Percentiles rank a stretch among this genome's conserved stretches.
Evolutionary conservation across 2,888 invertebrate species (phyloP).

Genomic region (Netelia melanura): DNA sequence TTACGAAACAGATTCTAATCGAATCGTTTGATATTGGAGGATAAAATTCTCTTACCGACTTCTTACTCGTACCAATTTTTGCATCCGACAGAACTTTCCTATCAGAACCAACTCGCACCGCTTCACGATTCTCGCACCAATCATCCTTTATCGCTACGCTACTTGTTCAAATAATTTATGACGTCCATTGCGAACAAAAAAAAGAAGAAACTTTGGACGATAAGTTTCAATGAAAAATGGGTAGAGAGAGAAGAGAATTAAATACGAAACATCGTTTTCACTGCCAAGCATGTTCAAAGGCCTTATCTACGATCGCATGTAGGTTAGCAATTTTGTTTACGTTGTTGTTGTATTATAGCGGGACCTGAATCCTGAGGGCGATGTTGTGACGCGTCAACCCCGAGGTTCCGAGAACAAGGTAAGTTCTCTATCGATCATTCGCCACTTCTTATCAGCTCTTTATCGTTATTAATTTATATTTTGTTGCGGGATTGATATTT

Average conservation of each 20-base stretch:
- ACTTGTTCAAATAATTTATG: background rate
- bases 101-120: background rate
- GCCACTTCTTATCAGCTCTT: constrained; percentile 58
- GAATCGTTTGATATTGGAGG: background rate
- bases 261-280: constrained; percentile 70
- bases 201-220: background rate
- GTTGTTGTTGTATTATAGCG: constrained; percentile 85
- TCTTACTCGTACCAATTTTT: background rate
- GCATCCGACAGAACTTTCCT: background rate
- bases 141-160: background rate
- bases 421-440: constrained; percentile 77
- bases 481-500: constrained; percentile 34
- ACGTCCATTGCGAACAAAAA: background rate
- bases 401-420: constrained; percentile 79
- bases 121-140: background rate
- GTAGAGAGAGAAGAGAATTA: background rate
- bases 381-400: constrained; percentile 83
- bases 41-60: background rate
- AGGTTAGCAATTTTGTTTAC: constrained; percentile 84
- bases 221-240: background rate
- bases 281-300: constrained; percentile 77
- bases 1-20: background rate
- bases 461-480: constrained; percentile 50
- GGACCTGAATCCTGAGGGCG: constrained; percentile 82
- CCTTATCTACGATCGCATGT: constrained; percentile 73